Base-by-base conservation (phyloP, 2,113 vertebrate species). In the Clarias gariepinus region DNA sequence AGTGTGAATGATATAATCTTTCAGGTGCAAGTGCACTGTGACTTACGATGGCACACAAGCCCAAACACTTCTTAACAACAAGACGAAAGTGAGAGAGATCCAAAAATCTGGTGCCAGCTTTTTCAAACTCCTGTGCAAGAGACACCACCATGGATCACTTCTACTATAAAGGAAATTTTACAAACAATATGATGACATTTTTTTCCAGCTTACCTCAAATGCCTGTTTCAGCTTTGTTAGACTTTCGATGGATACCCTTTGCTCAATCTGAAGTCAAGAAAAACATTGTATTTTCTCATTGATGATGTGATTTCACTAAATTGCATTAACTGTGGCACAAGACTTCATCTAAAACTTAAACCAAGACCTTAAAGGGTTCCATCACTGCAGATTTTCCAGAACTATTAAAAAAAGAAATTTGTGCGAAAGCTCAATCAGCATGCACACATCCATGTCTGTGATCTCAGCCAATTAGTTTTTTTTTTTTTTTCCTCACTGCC, bases 1-100 rank as follows among this genome's bases (percentile, higher is more conserved):
- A 12, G 53, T 68, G 19, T 36, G 3, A 85, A 61, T 53, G 28
- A 33, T 79, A 57, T 55, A 15, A 76, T 52, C 47, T 52, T 71
- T 60, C 19, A 79, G 55, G 23, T 79, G 53, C 28, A 60, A n/a
- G 36, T 76, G 47, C 53, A 52, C 30, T 57, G 13, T 69, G 47
- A 85, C 88, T 90, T 93, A 95, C 95, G 86, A 88, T 91, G 52
- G 86, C 86, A 25, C 79, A 88, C 82, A 93, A 91, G 86, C 78
- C 93, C 87, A 94, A 86, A 82, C 92, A 93, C 58, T 92, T 95
- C 92, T 93, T 96, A 87, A 94, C 82, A 68, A 95, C 84, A 61
- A 10, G 53, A 81, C 90, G 92, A 92, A 96, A 97, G 30, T 90
- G 91, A 47, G 93, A 91, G 57, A 91, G 76, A 85, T 94, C 91